Evolutionary conservation across 2,888 invertebrate species (phyloP), one percentile per base, ranked within the genome.

Genomic region (Acheta domesticus): DNA sequence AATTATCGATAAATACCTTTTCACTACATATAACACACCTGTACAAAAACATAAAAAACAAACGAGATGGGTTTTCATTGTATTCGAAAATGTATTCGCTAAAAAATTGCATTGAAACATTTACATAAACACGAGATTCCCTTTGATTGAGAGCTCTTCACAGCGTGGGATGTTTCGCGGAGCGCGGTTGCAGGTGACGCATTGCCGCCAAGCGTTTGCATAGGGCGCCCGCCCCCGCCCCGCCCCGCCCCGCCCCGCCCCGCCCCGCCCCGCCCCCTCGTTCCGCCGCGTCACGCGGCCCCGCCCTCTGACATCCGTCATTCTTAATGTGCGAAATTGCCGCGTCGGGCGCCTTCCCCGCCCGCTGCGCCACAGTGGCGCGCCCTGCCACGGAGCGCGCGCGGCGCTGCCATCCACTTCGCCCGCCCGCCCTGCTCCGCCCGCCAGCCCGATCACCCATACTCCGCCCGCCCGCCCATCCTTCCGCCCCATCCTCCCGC

Each of bases 301-400:
- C 12, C 62, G n/a, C 62, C 62, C 62, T 12, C 14, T n/a, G 62
- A 62, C 62, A 62, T 62, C 62, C 62, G 62, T 62, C 12, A 8
- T 12, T 62, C 62, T 62, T 62, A 62, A 62, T 62, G 62, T n/a
- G 62, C 62, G 62, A 62, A 62, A 62, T 62, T 62, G 62, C 62
- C 62, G 14, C 62, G 16, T 62, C n/a, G 8, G 12, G 16, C 62
- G 14, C 12, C 62, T 62, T 62, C 62, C 62, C 62, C 62, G n/a
- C 62, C n/a, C 62, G 12, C 62, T 62, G 16, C 62, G 62, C 12
- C n/a, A n/a, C 62, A 8, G 16, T n/a, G 23, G 23, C 23, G 23
- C 23, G 23, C 23, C 3, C 23, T 23, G 62, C 62, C 16, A 3
- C 62, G 62, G 62, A 4, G 62, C 62, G n/a, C 16, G 12, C 12